These are phyloP conservation scores for Marmota monax DNA, from an alignment of 2,113 vertebrate genomes.

Conservation along the genomic window DNA sequence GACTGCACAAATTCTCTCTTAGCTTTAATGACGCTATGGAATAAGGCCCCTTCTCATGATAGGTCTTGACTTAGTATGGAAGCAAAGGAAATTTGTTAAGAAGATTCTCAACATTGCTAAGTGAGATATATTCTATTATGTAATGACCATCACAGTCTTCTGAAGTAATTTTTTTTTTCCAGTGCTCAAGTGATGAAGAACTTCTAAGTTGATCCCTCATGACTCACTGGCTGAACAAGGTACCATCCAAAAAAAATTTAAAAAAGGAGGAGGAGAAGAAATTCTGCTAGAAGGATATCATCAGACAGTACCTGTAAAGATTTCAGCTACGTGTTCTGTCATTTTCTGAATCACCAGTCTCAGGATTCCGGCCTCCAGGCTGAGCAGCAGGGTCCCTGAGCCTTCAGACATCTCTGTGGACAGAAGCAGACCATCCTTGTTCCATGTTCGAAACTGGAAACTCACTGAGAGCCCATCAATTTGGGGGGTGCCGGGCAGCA, in stretches of 20 bases:
- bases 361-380: slow-evolving; percentile 89
- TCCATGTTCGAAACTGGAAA: slow-evolving; percentile 98
- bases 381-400: slow-evolving; percentile 90
- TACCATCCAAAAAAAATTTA: no score
- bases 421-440: slow-evolving; percentile 93
- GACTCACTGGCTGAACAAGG: not conserved
- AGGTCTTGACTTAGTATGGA: not conserved
- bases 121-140: not conserved
- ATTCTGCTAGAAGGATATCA: not conserved
- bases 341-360: slow-evolving; percentile 90
- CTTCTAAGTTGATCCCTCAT: not conserved
- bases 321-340: slow-evolving; percentile 87
- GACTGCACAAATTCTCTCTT: not conserved
- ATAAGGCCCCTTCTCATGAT: not conserved
- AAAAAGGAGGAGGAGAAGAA: not conserved
- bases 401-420: slow-evolving; percentile 89
- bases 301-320: slow-evolving; percentile 89
- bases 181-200: accelerated
- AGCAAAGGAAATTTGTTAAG: not conserved
- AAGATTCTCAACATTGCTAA: not conserved
- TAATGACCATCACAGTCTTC: not conserved
- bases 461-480: slow-evolving; percentile 92
- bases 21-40: not conserved
- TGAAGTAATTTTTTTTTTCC: not conserved
- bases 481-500: slow-evolving; percentile 90